Base-by-base conservation (phyloP, 1,140 invertebrate species). In the Sminthurinus signatus region DNA sequence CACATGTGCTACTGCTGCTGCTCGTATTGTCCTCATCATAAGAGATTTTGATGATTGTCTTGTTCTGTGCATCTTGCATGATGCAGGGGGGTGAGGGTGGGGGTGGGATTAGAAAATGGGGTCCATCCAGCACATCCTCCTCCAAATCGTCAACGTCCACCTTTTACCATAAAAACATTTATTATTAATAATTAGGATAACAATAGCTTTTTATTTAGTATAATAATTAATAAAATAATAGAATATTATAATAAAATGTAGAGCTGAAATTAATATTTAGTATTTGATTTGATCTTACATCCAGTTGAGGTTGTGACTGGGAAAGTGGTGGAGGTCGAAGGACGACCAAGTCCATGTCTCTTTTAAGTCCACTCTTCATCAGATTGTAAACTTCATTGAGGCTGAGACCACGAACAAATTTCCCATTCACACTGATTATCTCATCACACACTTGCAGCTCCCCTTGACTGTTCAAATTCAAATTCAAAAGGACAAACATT, bases 401-500 rank as follows among this genome's bases (percentile, higher is more conserved):
- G n/a, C 78, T 78, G 65, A 86, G 75, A 0, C 85, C 84, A 21
- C 83, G 79, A 42, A 88, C 69, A 42, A 82, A 78, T 42, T 80
- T 79, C 0, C 85, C 85, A 67, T 84, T 85, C 15, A 88, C 82
- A 68, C 85, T 81, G 15, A 88, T 76, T 28, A 88, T 78, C 74
- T 87, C 85, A 70, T 88, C 86, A 0, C 84, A 84, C 39, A 84
- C 73, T 36, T 77, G 76, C 46, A 82, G 75, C 60, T 81, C 77
- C 10, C 82, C 82, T 75, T 83, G 81, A 69, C 83, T 84, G 75
- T 68, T n/a, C n/a, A 75, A 73, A 66, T 29, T 43, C 29, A 65
- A 70, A 27, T n/a, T n/a, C n/a, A n/a, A n/a, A n/a, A n/a, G n/a
- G n/a, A n/a, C n/a, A n/a, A n/a, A n/a, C n/a, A n/a, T n/a, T n/a